Conservation (phyloP, 2,888 invertebrate species). For the Dastarcus helophoroides region DNA sequence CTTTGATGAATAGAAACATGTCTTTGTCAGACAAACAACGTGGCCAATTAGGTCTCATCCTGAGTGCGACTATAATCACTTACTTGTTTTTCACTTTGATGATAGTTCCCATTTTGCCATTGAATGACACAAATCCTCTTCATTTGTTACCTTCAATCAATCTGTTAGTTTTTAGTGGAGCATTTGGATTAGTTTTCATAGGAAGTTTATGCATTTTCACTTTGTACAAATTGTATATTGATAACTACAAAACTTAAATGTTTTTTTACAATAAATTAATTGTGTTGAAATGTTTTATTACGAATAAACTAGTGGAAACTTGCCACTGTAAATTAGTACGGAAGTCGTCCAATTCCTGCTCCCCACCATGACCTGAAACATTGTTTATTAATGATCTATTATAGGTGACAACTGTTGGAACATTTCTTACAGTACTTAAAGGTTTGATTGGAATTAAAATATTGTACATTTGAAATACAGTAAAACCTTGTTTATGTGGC, state of each 20-base stretch:
- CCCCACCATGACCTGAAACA: slow-evolving; percentile 37
- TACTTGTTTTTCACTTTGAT: slow-evolving; percentile 10
- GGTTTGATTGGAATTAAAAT: too few species aligned
- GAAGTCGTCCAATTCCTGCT: slow-evolving; percentile 26
- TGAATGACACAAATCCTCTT: slow-evolving; percentile 8
- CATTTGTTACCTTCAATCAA: slow-evolving; percentile 6
- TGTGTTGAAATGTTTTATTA: background rate
- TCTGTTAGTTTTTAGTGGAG: slow-evolving; percentile 6
- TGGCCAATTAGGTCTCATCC: slow-evolving; percentile 6
- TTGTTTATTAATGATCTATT: too few species aligned
- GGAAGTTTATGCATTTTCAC: slow-evolving; percentile 11
- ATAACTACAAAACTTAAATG: too few species aligned
- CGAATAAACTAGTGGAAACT: background rate
- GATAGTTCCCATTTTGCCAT: slow-evolving; percentile 9
- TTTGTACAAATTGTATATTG: too few species aligned
- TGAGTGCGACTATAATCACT: slow-evolving; percentile 4
- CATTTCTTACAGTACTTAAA: too few species aligned
- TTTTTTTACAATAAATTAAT: background rate
- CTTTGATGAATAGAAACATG: slow-evolving; percentile 38
- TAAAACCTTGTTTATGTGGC: too few species aligned
- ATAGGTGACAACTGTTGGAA: too few species aligned
- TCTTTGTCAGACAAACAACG: slow-evolving; percentile 8
- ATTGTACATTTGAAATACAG: too few species aligned
- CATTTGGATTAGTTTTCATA: slow-evolving; percentile 9
- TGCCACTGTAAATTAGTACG: slow-evolving; percentile 21